A percentile compares a stretch with the other conserved stretches of the same genome.
Evolutionary conservation across 1,140 invertebrate species (phyloP).

Genomic region (Nixonia krombeini): DNA sequence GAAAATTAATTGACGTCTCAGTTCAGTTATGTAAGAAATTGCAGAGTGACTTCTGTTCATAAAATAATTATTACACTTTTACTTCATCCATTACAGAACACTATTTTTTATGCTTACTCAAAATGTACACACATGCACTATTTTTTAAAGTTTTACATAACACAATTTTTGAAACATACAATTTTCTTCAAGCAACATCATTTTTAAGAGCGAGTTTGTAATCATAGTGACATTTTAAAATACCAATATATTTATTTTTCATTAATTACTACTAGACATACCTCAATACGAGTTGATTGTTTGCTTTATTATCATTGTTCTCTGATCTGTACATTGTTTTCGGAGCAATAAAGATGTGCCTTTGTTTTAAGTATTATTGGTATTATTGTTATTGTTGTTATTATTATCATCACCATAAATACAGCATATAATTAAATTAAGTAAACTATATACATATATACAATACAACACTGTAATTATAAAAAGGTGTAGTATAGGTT

Average conservation of each 20-base stretch:
- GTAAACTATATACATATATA: slow-evolving; percentile 9
- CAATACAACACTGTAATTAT: slow-evolving; percentile 2
- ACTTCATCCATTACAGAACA: background rate
- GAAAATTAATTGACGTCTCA: too few species aligned
- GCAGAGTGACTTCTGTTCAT: background rate
- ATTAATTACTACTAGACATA: too few species aligned
- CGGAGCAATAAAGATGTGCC: slow-evolving; percentile 3
- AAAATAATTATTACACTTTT: background rate
- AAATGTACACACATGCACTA: too few species aligned
- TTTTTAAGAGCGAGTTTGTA: too few species aligned
- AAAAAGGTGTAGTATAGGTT: slow-evolving; percentile 9
- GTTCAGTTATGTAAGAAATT: background rate
- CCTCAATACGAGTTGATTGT: slow-evolving; percentile 9
- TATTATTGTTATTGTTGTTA: slow-evolving; percentile 1
- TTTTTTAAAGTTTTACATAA: too few species aligned
- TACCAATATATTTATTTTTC: too few species aligned
- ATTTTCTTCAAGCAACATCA: too few species aligned
- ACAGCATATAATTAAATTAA: slow-evolving; percentile 2
- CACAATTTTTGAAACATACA: too few species aligned
- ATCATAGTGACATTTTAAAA: too few species aligned
- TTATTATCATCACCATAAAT: slow-evolving; percentile 9
- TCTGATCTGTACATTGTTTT: slow-evolving; percentile 2
- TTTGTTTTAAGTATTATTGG: background rate
- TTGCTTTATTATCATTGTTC: background rate
- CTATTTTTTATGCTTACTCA: too few species aligned